Conservation (phyloP, 2,113 vertebrate species). For the Hyperopisus bebe region DNA sequence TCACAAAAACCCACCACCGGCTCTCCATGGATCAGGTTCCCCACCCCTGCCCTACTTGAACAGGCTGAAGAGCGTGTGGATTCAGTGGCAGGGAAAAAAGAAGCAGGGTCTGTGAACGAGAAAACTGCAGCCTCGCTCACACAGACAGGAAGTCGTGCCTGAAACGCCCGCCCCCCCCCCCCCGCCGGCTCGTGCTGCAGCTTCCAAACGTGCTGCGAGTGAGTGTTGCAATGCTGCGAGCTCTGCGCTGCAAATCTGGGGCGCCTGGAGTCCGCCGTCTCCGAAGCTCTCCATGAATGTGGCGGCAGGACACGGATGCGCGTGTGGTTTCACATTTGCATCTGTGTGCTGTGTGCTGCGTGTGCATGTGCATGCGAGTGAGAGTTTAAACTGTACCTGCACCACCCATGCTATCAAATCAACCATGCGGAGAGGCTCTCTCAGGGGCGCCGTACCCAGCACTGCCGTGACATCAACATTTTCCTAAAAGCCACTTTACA, state of each 20-base stretch:
- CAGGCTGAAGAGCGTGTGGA: background rate
- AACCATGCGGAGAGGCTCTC: background rate
- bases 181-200: background rate
- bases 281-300: background rate
- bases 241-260: slow-evolving; percentile 12
- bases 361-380: background rate
- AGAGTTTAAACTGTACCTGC: background rate
- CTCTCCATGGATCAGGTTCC: too few species aligned
- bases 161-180: background rate
- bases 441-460: background rate
- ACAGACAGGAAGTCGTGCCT: slow-evolving; percentile 20
- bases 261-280: background rate
- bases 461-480: background rate
- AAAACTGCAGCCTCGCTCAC: background rate
- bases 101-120: background rate
- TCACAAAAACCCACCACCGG: too few species aligned
- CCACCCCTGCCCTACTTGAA: background rate
- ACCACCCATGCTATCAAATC: background rate
- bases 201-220: background rate
- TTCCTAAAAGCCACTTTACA: background rate
- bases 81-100: background rate
- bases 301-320: background rate
- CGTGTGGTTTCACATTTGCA: background rate
- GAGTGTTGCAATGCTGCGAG: background rate
- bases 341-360: background rate